Evolutionary conservation across 2,113 vertebrate species (phyloP), one percentile per base, ranked within the genome.

Genomic region (Donacobius atricapilla): DNA sequence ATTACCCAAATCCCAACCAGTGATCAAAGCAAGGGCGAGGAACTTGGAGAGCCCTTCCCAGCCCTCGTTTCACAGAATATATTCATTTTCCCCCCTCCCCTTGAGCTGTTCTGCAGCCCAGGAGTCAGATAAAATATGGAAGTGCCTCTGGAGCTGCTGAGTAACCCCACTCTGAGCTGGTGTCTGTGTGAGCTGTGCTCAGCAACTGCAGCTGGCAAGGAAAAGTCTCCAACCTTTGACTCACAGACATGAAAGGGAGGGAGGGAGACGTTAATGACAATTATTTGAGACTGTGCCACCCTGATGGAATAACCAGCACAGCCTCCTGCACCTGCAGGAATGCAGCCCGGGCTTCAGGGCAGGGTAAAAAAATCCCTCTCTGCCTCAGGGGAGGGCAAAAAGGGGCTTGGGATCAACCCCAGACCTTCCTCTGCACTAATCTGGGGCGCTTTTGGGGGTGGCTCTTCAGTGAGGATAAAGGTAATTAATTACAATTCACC

Each of bases 221-320:
- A 24, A 63, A 88, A 80, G 69, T 44, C 87, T 70, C 78, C 91
- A 91, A 68, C 75, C 91, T 95, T 83, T 89, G 87, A 89, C 87
- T 96, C 87, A 42, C 64, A 89, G 89, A 91, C 83, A 83, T 69
- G 87, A 94, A 93, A 95, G 58, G 77, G 87, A 93, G 57, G 60
- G 44, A 89, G 53, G 77, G 70, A 39, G 54, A 83, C 40, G 19
- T 83, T 88, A 27, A 69, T 53, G 90, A 82, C 93, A 85, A 94
- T 86, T 53, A 16, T 48, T 80, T 90, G 94, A 90, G 88, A 22
- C 90, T 33, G 5, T 76, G 92, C 92, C 81, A 87, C 79, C 71
- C 88, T 86, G 95, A 96, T 92, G 88, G 95, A 77, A 93, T 53
- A 90, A 92, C 20, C 95, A 93, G 92, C 6, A 24, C 48, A 48